Percentiles rank a stretch among this genome's conserved stretches.
These are phyloP conservation scores for Dissostichus mawsoni DNA, from an alignment of 2,113 vertebrate species.

Conservation along the genomic window DNA sequence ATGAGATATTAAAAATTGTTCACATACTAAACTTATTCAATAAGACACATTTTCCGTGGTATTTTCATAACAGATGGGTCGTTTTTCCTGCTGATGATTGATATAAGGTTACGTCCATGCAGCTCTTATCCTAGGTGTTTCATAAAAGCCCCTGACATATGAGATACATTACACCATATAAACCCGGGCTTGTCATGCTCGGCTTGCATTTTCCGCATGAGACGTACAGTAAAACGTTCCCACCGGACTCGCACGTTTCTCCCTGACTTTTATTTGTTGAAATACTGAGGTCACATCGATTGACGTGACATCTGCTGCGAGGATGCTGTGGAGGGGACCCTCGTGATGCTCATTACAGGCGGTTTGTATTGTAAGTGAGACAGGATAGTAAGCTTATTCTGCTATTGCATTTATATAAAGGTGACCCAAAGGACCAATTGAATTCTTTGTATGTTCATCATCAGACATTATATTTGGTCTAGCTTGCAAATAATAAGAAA, in stretches of 20 bases:
- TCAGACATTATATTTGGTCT: neutral
- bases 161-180: conserved; percentile 39
- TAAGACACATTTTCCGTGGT: neutral
- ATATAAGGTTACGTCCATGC: conserved; percentile 24
- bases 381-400: neutral
- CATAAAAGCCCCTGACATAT: conserved; percentile 52
- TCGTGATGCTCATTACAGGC: neutral
- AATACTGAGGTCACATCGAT: conserved; percentile 16
- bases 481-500: no score
- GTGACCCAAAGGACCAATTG: neutral
- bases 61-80: conserved; percentile 5
- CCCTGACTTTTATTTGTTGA: conserved; percentile 39
- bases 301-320: conserved; percentile 36
- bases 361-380: neutral
- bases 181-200: conserved; percentile 29
- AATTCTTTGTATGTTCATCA: neutral
- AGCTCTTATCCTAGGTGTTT: conserved; percentile 47
- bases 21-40: neutral
- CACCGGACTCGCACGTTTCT: conserved; percentile 22
- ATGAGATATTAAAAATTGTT: neutral
- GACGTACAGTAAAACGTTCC: conserved; percentile 22
- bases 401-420: neutral
- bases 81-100: neutral
- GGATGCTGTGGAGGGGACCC: conserved; percentile 1
- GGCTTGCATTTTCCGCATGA: conserved; percentile 30